Conservation (phyloP, 2,888 invertebrate genomes). For the Seira ritae region DNA sequence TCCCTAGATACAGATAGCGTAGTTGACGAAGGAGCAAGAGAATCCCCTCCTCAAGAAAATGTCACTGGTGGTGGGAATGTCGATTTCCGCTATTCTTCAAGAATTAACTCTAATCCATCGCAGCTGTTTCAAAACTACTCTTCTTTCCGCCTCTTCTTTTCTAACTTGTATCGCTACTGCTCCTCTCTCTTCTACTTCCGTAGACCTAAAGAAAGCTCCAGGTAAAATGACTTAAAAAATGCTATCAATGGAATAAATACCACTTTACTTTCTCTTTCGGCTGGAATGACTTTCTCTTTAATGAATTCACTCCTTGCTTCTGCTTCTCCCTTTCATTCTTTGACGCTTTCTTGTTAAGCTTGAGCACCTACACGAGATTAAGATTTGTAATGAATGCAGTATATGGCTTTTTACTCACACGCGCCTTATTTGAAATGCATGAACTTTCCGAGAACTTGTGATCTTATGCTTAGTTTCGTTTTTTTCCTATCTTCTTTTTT, state of each 20-base stretch:
- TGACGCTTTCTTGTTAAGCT: neutral
- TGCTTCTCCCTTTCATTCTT: neutral
- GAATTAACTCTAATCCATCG: slow-evolving; percentile 38
- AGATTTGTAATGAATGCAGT: neutral
- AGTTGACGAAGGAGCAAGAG: neutral
- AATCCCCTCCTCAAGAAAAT: neutral
- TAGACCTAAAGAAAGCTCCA: slow-evolving; percentile 46
- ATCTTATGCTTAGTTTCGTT: too few species aligned
- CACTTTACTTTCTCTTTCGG: too few species aligned
- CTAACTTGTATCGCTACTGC: slow-evolving; percentile 38
- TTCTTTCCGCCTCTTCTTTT: slow-evolving; percentile 35
- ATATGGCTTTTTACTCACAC: neutral
- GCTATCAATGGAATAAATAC: neutral
- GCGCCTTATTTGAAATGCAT: too few species aligned
- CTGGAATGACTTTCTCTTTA: neutral
- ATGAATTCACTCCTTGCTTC: neutral
- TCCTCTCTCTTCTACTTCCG: slow-evolving; percentile 33
- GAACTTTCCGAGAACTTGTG: too few species aligned
- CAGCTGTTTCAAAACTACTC: slow-evolving; percentile 48
- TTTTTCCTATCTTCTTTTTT: too few species aligned
- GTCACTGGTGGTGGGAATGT: slow-evolving; percentile 14
- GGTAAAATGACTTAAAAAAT: slow-evolving; percentile 35
- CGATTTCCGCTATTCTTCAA: slow-evolving; percentile 47
- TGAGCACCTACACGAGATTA: neutral
- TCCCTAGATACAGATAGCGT: slow-evolving; percentile 31